Evolutionary conservation across 2,888 invertebrate species (phyloP), one percentile per base, ranked within the genome.

Genomic region (Apamea sordens): DNA sequence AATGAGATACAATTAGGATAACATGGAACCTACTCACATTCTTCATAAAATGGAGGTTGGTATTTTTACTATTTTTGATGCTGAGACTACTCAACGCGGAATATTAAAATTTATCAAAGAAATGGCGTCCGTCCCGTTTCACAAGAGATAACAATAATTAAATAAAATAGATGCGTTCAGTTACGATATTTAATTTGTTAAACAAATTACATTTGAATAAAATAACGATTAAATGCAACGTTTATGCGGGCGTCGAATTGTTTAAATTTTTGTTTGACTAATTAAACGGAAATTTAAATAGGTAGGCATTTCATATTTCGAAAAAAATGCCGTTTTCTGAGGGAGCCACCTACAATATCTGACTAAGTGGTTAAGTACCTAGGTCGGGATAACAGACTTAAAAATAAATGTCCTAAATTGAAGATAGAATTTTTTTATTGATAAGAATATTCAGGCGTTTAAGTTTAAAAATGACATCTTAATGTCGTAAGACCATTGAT

Each of bases 181-280:
- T 53, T 77, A 71, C 0, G 18, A 70, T 44, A 47, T 44, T 73
- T 41, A 63, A 63, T 73, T 72, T 28, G 64, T 61, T 32, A 61
- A 72, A 73, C 65, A 67, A 86, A 82, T 82, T 79, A 41, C 53
- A 84, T 84, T 76, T 84, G 72, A 72, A 84, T 84, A 84, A 84
- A 61, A 69, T 82, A 65, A 65, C 74, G 47, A 84, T 86, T 86
- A 72, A 56, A 84, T 75, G 83, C 78, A 77, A 21, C 41, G 69
- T 82, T 10, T 36, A 83, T 44, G 71, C 77, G 83, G 73, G 78
- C 59, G 53, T 24, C 13, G 24, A 81, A 61, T 76, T 70, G 10
- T 44, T 18, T 21, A 53, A 65, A 74, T 72, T 24, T 72, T 72
- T 70, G 24, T 86, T 82, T 70, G 21, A 82, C 47, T 61, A 47